These are phyloP conservation scores for Notolabrus celidotus DNA, from an alignment of 2,797 vertebrate genomes.

Conservation along the genomic window DNA sequence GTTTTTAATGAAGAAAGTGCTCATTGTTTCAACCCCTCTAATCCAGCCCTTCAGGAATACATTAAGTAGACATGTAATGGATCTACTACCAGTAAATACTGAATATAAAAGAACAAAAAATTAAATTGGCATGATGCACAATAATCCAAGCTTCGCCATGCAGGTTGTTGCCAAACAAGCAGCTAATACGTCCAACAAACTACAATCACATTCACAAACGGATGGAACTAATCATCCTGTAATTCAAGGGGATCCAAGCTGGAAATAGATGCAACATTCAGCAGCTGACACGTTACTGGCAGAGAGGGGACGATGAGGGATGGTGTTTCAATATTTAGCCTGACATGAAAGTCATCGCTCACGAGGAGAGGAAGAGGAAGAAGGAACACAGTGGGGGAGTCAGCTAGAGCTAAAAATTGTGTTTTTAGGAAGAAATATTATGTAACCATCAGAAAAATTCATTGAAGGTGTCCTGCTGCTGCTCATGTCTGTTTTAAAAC, in stretches of 20 bases:
- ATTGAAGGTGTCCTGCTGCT: conserved; percentile 16
- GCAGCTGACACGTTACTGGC: conserved; percentile 25
- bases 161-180: not conserved
- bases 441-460: conserved; percentile 12
- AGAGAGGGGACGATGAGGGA: not conserved
- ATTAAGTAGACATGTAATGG: not conserved
- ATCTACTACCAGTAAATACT: not conserved
- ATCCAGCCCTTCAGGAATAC: too few relatives aligned
- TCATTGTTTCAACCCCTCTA: too few relatives aligned
- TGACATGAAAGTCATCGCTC: conserved; percentile 44
- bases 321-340: conserved; percentile 43
- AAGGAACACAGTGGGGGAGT: not conserved
- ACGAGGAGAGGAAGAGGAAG: conserved; percentile 12
- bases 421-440: conserved; percentile 10
- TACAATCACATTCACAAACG: not conserved
- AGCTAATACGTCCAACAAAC: not conserved
- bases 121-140: not conserved
- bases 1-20: too few relatives aligned
- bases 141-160: not conserved
- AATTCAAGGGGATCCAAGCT: conserved; percentile 7
- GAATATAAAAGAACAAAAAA: not conserved
- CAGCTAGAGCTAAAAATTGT: conserved; percentile 34
- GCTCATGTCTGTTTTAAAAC: not conserved
- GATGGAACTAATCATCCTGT: conserved; percentile 2
- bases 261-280: conserved; percentile 24